Evolutionary conservation across 2,113 vertebrate genomes (phyloP).

Genomic region (Tretioscincus oriximinensis): DNA sequence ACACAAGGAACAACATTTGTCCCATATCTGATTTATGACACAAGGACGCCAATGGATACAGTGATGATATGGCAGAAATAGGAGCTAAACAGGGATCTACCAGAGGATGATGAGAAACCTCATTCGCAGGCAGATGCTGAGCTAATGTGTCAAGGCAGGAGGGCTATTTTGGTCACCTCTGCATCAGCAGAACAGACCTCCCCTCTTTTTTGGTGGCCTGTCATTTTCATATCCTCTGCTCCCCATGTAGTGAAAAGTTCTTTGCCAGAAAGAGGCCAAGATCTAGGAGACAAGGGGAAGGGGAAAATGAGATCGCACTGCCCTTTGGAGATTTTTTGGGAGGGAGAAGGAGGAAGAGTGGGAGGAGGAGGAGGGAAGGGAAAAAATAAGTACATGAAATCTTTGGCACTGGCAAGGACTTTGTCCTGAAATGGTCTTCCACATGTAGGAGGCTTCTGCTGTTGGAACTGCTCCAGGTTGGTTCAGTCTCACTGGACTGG

Average conservation of each 20-base stretch:
- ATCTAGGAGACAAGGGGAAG: neutral
- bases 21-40: neutral
- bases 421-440: no score
- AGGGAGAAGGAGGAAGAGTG: no score
- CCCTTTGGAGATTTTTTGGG: no score
- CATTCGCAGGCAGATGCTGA: neutral
- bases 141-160: fast-evolving
- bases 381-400: no score
- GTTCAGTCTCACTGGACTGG: no score
- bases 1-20: no score
- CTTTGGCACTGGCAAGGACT: no score
- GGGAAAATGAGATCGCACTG: no score
- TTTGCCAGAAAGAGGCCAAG: neutral
- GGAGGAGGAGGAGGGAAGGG: no score
- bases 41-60: fast-evolving
- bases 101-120: neutral
- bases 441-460: no score
- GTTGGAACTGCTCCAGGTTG: no score
- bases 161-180: neutral
- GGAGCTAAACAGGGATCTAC: neutral
- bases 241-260: neutral
- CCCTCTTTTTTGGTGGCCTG: neutral
- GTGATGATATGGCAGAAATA: neutral
- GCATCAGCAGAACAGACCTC: neutral
- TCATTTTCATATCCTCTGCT: neutral